phyloP scores from a whole-genome alignment of 2,797 vertebrate species.

The Distichodus sexfasciatus region DNA sequence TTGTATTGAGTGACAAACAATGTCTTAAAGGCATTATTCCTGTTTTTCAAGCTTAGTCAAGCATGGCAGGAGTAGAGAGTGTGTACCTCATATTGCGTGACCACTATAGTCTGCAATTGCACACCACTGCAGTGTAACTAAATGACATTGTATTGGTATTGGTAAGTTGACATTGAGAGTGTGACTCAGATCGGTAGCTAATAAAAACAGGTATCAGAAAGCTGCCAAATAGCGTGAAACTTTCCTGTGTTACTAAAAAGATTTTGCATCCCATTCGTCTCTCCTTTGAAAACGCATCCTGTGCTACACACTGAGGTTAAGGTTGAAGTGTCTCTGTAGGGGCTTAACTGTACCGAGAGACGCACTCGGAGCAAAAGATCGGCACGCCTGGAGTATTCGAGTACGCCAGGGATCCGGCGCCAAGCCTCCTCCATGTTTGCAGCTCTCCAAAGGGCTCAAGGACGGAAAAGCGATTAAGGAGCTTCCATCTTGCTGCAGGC shows the following conservation, averaged over 20 bases:
- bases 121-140: too few relatives aligned
- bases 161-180: too few relatives aligned
- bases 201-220: background rate
- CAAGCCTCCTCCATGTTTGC: constrained; percentile 27
- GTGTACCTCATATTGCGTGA: too few relatives aligned
- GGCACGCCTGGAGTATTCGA: constrained; percentile 20
- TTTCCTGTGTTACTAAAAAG: background rate
- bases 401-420: constrained; percentile 30
- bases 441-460: constrained; percentile 14
- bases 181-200: background rate
- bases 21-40: too few relatives aligned
- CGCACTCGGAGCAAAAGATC: constrained; percentile 26
- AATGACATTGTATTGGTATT: too few relatives aligned
- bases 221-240: background rate
- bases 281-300: background rate
- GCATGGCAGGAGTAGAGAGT: too few relatives aligned
- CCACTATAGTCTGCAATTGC: too few relatives aligned
- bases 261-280: background rate
- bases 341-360: background rate
- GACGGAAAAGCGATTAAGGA: constrained; percentile 37
- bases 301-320: background rate
- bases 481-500: constrained; percentile 37
- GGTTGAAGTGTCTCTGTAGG: constrained; percentile 1
- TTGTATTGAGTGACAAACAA: too few relatives aligned
- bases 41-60: too few relatives aligned